These are phyloP conservation scores for Actinopyga echinites DNA, from an alignment of 53 echinoderm and acorn worm genomes.

Conservation along the genomic window DNA sequence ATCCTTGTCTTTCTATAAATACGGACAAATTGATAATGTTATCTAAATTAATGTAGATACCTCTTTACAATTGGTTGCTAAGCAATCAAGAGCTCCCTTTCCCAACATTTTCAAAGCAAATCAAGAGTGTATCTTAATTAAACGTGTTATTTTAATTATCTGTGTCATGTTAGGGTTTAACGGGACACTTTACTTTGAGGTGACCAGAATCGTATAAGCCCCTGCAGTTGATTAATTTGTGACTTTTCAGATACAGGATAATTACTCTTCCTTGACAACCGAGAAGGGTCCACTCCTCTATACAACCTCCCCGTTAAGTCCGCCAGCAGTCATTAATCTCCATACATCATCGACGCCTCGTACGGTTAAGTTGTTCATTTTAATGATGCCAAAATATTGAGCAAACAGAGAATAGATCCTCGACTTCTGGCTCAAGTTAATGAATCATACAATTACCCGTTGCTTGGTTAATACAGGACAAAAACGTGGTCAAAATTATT, in stretches of 20 bases:
- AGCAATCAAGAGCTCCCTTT: conserved; percentile 3
- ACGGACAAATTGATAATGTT: conserved; percentile 23
- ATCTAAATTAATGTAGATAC: conserved; percentile 19
- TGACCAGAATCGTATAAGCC: neutral
- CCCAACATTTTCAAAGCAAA: neutral
- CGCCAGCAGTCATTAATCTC: conserved; percentile 26
- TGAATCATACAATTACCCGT: neutral
- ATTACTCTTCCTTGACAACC: conserved; percentile 24
- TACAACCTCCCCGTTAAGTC: conserved; percentile 8
- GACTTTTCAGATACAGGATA: conserved; percentile 14
- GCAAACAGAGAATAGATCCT: neutral
- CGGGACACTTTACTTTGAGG: neutral
- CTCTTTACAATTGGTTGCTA: neutral
- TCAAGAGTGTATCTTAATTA: conserved; percentile 20
- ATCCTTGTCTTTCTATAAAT: neutral
- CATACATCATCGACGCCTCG: conserved; percentile 1
- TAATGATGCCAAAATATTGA: conserved; percentile 12
- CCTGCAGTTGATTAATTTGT: conserved; percentile 23
- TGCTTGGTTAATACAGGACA: neutral
- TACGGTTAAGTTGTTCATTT: neutral
- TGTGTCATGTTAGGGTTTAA: conserved; percentile 11
- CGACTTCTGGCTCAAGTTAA: neutral
- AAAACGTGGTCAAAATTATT: conserved; percentile 9
- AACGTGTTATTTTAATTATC: conserved; percentile 43
- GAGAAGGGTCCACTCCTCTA: neutral